phyloP scores from a whole-genome alignment of 2,797 vertebrate species.

The Ctenosaura bakeri region DNA sequence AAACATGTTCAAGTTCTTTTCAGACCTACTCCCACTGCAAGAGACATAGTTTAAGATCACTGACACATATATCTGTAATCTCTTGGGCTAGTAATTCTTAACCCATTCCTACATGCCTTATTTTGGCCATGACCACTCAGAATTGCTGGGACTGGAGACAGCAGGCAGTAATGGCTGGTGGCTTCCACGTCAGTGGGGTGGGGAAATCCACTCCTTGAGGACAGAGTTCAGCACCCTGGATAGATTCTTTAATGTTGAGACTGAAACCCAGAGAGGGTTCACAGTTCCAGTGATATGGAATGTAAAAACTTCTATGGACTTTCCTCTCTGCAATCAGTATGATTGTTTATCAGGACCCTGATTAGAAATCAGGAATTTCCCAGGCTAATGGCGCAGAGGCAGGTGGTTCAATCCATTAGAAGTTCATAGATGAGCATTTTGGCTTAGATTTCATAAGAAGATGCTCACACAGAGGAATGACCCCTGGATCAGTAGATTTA shows the following conservation, averaged over 20 bases:
- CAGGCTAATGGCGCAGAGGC: background rate
- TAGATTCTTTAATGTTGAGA: no score
- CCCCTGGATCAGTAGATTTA: background rate
- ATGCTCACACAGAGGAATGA: background rate
- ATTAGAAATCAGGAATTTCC: no score
- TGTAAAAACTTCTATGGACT: no score
- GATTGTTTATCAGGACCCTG: background rate
- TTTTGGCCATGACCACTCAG: background rate
- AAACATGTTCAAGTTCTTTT: constrained; percentile 32
- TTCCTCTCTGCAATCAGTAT: background rate
- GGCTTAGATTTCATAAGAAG: background rate
- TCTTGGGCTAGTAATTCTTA: background rate
- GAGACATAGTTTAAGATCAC: constrained; percentile 8
- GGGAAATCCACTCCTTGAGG: no score
- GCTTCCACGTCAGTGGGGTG: no score
- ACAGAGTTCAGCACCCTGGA: no score
- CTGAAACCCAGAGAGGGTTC: no score
- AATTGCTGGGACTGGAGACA: background rate
- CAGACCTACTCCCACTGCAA: constrained; percentile 25
- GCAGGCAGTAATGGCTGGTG: background rate
- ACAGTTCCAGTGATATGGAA: no score
- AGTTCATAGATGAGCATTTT: background rate
- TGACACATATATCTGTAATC: background rate
- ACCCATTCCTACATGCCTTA: background rate
- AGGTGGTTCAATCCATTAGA: background rate